Evolutionary conservation across 2,888 invertebrate genomes (phyloP), one percentile per base, ranked within the genome.

Genomic region (Alentia gelatinosa): DNA sequence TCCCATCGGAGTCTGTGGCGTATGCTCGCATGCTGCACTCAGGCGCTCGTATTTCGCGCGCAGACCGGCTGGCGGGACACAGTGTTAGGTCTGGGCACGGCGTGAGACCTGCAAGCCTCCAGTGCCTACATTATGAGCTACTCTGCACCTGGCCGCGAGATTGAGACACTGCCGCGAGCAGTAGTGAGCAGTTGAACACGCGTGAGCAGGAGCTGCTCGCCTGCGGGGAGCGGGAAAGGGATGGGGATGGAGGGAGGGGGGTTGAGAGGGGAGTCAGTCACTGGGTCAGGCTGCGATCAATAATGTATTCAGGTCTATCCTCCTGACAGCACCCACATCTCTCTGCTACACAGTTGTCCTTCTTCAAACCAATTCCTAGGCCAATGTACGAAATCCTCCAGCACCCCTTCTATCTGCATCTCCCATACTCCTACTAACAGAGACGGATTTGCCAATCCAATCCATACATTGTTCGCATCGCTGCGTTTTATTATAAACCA

Each of bases 281-380:
- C 47, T 86, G 47, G 86, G 86, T 50, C 86, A 86, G 86, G 26
- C 47, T 19, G 19, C 19, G 35, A 86, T 86, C 86, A 86, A 86
- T 86, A 86, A 47, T 86, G 86, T 35, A 86, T 86, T 50, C 47
- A 30, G 47, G 30, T 19, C 50, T 50, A 35, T 47, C 86, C 30
- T 86, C 47, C 86, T 39, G 37, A 19, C 79, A 74, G 30, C 9
- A 35, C 79, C 79, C 79, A 12, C 79, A 4, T 39, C 37, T 79
- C 79, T 39, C 35, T 79, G 37, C 74, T 74, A 26, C 47, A 47
- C 47, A 47, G 5, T 33, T 33, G 33, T 26, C 74, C 74, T 33
- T 74, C 74, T 33, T 33, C 30, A 1, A 26, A 74, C 74, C 74
- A 33, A 26, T 33, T 33, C 74, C 74, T 26, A 26, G 12, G 12